Evolutionary conservation across 1,140 invertebrate genomes (phyloP).

Genomic region (Drosophila lowei): DNA sequence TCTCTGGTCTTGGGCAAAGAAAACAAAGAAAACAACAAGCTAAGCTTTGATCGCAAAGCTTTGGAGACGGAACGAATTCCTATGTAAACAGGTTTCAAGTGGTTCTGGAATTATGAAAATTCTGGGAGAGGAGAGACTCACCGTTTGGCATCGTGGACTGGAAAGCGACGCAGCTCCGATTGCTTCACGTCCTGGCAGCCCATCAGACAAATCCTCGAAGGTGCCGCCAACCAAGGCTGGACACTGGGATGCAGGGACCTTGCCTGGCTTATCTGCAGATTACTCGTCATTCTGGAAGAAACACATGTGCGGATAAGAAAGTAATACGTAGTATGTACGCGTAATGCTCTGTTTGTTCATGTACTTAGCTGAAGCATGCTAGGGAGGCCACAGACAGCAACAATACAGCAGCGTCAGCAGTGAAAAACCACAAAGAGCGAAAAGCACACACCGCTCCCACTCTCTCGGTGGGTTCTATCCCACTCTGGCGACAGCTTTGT

Average conservation of each 20-base stretch:
- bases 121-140: constrained; percentile 25
- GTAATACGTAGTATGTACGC: not conserved
- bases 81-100: constrained; percentile 57
- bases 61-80: constrained; percentile 1
- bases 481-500: no score
- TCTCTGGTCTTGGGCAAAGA: constrained; percentile 16
- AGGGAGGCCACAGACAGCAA: not conserved
- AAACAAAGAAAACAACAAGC: constrained; percentile 36
- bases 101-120: constrained; percentile 14
- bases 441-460: constrained; percentile 4
- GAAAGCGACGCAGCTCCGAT: constrained; percentile 64
- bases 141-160: constrained; percentile 60
- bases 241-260: constrained; percentile 60
- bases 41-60: constrained; percentile 53
- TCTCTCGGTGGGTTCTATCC: not conserved
- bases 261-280: constrained; percentile 56
- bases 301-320: not conserved
- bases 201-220: constrained; percentile 59
- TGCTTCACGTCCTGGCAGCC: constrained; percentile 43
- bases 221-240: not conserved
- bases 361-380: not conserved
- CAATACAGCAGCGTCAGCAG: constrained; percentile 16
- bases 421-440: not conserved
- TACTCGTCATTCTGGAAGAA: constrained; percentile 53
- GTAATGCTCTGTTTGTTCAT: not conserved